phyloP scores from a whole-genome alignment of 2,888 invertebrate genomes.

The Leptopilina syphax region DNA sequence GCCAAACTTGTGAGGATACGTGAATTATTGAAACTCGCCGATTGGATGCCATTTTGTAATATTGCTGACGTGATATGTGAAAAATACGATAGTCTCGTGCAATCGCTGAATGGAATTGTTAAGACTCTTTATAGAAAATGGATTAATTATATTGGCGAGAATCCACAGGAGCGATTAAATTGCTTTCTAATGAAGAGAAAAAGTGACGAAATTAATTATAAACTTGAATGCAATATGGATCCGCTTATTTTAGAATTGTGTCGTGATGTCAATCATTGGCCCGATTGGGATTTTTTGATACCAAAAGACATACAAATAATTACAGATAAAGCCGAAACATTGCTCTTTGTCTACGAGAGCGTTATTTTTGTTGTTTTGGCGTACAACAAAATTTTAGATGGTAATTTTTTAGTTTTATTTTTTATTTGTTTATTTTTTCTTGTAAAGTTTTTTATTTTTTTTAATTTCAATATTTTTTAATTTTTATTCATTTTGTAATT shows the following conservation, averaged over 20 bases:
- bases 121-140: slow-evolving; percentile 79
- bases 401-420: slow-evolving; percentile 55
- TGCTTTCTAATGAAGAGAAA: slow-evolving; percentile 86
- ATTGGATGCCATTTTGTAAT: slow-evolving; percentile 88
- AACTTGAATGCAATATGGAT: slow-evolving; percentile 89
- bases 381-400: slow-evolving; percentile 86
- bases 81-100: slow-evolving; percentile 82
- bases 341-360: slow-evolving; percentile 84
- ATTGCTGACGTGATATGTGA: slow-evolving; percentile 86
- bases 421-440: background rate
- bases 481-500: too few relatives aligned
- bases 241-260: slow-evolving; percentile 84
- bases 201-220: slow-evolving; percentile 77
- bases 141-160: slow-evolving; percentile 81
- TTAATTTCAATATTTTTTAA: background rate
- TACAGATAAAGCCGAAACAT: slow-evolving; percentile 79
- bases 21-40: slow-evolving; percentile 83
- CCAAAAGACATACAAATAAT: slow-evolving; percentile 84
- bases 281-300: slow-evolving; percentile 83
- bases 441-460: background rate
- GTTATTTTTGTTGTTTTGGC: slow-evolving; percentile 85
- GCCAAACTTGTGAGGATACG: slow-evolving; percentile 81
- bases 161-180: slow-evolving; percentile 81
- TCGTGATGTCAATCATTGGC: slow-evolving; percentile 87
- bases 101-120: slow-evolving; percentile 80